Percentiles rank a stretch among this genome's conserved stretches.
Evolutionary conservation across 2,113 vertebrate species (phyloP).

Genomic region (Eupsittula cactorum): DNA sequence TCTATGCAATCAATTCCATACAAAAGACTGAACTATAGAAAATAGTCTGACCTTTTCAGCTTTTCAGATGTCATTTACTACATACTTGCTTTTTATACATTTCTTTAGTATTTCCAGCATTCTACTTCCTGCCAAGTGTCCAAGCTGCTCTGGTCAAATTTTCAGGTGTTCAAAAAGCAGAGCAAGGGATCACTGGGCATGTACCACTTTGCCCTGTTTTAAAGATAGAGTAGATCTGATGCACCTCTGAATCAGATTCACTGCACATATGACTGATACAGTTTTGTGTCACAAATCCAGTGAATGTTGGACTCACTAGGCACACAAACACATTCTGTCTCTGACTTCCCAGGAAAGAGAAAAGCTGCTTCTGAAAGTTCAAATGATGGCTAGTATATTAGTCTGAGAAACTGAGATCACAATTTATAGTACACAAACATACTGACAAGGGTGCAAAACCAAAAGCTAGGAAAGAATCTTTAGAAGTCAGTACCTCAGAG

Average conservation of each 20-base stretch:
- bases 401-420: not conserved
- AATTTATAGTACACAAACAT: not conserved
- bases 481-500: not conserved
- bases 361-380: not conserved
- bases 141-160: not conserved
- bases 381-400: not conserved
- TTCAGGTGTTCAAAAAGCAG: not conserved
- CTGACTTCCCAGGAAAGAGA: not conserved
- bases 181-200: not conserved
- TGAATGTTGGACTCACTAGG: fast-evolving
- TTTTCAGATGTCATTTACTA: not conserved
- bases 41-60: not conserved
- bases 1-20: not conserved
- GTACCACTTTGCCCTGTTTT: not conserved
- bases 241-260: not conserved
- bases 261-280: not conserved
- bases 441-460: not conserved
- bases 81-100: not conserved
- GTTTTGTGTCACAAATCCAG: not conserved
- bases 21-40: not conserved
- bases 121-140: not conserved
- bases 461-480: not conserved
- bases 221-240: not conserved
- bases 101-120: not conserved
- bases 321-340: not conserved